Evolutionary conservation across 2,113 vertebrate species (phyloP).

Genomic region (Caretta caretta): DNA sequence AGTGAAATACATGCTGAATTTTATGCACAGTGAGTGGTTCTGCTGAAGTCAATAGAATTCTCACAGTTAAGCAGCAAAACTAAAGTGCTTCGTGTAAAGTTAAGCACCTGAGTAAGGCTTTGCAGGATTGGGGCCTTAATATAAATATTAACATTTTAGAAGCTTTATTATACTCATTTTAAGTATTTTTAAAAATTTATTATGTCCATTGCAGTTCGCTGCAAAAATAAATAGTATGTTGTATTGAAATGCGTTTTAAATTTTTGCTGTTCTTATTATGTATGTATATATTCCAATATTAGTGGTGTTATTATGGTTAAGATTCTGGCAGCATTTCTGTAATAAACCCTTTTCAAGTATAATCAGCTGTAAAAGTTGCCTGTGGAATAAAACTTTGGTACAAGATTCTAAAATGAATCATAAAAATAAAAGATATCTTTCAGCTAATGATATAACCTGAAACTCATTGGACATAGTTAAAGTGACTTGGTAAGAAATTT

Average conservation of each 20-base stretch:
- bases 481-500: neutral
- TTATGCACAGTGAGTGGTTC: neutral
- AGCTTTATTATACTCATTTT: neutral
- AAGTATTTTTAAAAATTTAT: neutral
- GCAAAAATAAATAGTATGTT: neutral
- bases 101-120: neutral
- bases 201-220: neutral
- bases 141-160: neutral
- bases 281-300: too few species aligned
- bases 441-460: neutral
- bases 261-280: too few species aligned
- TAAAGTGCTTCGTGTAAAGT: neutral
- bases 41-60: neutral
- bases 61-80: neutral
- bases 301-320: too few species aligned
- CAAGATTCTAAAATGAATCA: neutral
- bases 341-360: neutral
- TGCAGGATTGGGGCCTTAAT: neutral
- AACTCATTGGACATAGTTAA: neutral
- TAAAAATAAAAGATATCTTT: neutral
- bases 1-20: neutral
- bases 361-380: neutral
- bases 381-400: neutral
- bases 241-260: neutral
- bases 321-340: neutral